phyloP scores from a whole-genome alignment of 2,888 invertebrate species.

The Hyposoter didymator region DNA sequence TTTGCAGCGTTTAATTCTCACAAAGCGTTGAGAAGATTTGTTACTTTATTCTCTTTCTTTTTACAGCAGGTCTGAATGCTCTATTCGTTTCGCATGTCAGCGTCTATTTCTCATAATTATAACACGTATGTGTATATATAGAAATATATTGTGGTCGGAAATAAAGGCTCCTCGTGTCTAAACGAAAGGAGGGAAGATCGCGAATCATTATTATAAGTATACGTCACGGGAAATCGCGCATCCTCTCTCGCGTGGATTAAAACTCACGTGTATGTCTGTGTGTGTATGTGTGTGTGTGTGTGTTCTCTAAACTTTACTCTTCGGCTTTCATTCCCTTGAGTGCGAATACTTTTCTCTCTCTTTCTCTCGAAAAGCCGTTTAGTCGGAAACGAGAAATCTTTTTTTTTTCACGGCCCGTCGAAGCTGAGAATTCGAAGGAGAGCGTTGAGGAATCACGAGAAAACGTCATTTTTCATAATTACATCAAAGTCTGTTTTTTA shows the following conservation, averaged over 20 bases:
- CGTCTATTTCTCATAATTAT: conserved; percentile 20
- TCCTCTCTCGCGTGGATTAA: conserved; percentile 63
- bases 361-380: conserved; percentile 73
- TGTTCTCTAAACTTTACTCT: conserved; percentile 43
- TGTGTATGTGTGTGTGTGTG: conserved; percentile 23
- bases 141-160: neutral
- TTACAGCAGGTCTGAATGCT: conserved; percentile 30
- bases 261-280: conserved; percentile 41
- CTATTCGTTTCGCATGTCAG: conserved; percentile 40
- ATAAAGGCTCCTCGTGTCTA: conserved; percentile 24
- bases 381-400: conserved; percentile 73
- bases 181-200: conserved; percentile 38
- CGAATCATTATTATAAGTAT: conserved; percentile 57
- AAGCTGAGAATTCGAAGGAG: conserved; percentile 57
- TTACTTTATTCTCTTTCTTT: conserved; percentile 14
- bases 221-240: conserved; percentile 67
- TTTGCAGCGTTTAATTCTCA: neutral
- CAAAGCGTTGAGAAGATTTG: conserved; percentile 29
- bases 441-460: conserved; percentile 58
- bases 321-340: conserved; percentile 26
- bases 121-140: neutral
- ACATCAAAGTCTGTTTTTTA: neutral
- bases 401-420: conserved; percentile 64
- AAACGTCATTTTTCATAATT: conserved; percentile 46
- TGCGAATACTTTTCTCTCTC: conserved; percentile 23